phyloP scores from a whole-genome alignment of 2,888 invertebrate species.

The Eucriotettix oculatus region DNA sequence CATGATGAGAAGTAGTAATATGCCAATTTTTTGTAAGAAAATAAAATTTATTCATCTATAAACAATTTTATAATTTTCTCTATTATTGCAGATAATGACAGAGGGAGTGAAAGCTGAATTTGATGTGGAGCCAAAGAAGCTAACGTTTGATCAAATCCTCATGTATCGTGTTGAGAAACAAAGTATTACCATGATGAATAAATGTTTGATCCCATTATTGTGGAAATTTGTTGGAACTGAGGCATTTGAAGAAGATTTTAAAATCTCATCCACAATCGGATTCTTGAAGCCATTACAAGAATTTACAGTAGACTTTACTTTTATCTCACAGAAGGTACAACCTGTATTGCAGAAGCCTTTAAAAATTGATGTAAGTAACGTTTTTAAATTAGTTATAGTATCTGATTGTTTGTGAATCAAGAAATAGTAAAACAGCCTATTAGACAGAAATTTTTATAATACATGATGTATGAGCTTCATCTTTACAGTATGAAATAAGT shows the following conservation, averaged over 20 bases:
- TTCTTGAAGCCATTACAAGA: slow-evolving; percentile 29
- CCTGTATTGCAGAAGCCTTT: no score
- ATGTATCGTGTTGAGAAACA: slow-evolving; percentile 32
- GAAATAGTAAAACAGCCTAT: no score
- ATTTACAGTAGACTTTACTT: slow-evolving; percentile 32
- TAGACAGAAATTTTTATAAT: no score
- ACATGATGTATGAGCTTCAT: no score
- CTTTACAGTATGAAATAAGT: no score
- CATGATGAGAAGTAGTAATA: no score
- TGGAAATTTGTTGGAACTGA: slow-evolving; percentile 35
- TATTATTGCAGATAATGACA: slow-evolving; percentile 25
- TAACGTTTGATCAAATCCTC: slow-evolving; percentile 37
- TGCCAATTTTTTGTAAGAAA: no score
- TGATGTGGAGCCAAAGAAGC: slow-evolving; percentile 22
- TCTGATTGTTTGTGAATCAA: no score
- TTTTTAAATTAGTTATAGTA: no score
- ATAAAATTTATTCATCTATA: no score
- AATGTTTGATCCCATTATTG: slow-evolving; percentile 34
- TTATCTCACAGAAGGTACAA: slow-evolving; percentile 24
- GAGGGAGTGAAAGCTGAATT: slow-evolving; percentile 35
- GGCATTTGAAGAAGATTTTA: slow-evolving; percentile 24
- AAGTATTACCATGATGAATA: slow-evolving; percentile 35
- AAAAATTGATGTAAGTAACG: no score
- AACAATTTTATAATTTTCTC: no score
- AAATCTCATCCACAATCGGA: slow-evolving; percentile 28